Percentiles rank a stretch among this genome's conserved stretches.
phyloP scores from a whole-genome alignment of 2,888 invertebrate species.

The Aphodius granarius region DNA sequence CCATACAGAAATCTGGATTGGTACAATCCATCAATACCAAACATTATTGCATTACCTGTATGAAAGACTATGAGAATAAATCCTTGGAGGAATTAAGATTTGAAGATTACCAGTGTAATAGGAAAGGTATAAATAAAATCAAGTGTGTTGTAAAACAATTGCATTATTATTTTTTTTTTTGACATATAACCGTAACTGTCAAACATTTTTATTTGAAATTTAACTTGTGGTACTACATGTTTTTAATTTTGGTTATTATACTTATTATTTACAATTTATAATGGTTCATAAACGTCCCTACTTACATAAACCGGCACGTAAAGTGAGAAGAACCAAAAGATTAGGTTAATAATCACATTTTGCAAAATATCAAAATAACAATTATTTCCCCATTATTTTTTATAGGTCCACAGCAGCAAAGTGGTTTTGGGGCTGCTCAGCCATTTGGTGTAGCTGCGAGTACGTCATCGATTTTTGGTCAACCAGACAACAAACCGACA shows the following conservation, averaged over 20 bases:
- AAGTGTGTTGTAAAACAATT: no score
- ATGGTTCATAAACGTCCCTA: no score
- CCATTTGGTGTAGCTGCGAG: conserved; percentile 57
- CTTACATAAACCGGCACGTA: no score
- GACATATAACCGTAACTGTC: no score
- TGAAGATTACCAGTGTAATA: conserved; percentile 89
- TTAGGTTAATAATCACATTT: no score
- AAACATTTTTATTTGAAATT: no score
- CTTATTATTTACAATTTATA: no score
- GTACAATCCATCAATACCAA: conserved; percentile 87
- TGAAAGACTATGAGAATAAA: conserved; percentile 97
- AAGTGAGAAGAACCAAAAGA: no score
- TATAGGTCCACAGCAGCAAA: conserved; percentile 38
- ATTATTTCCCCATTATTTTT: no score
- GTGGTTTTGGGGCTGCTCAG: conserved; percentile 49
- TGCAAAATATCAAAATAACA: no score
- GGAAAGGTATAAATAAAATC: conserved; percentile 80
- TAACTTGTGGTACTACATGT: no score
- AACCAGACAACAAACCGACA: conserved; percentile 61
- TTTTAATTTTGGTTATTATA: conserved; percentile 56
- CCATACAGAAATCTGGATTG: conserved; percentile 85
- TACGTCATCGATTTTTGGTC: conserved; percentile 60
- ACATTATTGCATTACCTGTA: conserved; percentile 96
- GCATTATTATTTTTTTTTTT: no score
- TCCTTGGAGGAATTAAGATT: conserved; percentile 91